Evolutionary conservation across 2,113 vertebrate genomes (phyloP).

Genomic region (Bucco capensis): DNA sequence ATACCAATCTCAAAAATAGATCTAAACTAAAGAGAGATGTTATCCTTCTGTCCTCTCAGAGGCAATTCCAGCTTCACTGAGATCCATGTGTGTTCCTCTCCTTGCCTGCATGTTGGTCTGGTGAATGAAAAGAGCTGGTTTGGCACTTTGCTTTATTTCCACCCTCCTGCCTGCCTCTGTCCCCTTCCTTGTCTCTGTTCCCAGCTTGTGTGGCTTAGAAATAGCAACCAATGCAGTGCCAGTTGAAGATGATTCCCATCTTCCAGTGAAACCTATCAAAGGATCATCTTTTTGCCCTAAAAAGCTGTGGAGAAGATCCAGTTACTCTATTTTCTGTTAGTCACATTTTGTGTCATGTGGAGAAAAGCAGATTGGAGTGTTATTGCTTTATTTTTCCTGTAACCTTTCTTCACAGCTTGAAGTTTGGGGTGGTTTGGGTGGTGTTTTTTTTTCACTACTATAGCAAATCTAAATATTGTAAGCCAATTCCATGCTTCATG

Average conservation of each 20-base stretch:
- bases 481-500: not conserved
- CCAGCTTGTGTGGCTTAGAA: not conserved
- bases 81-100: conserved; percentile 17
- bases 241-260: conserved; percentile 8
- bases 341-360: not conserved
- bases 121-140: not conserved
- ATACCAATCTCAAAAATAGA: too few species aligned
- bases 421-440: too few species aligned
- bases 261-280: conserved; percentile 33
- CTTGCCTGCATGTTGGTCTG: conserved; percentile 64
- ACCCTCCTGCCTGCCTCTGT: conserved; percentile 37
- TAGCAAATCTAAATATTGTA: not conserved
- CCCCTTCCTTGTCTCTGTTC: not conserved
- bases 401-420: not conserved
- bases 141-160: not conserved
- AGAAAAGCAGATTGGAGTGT: not conserved
- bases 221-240: not conserved
- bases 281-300: not conserved
- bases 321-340: not conserved
- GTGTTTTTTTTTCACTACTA: not conserved
- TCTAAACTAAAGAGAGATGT: not conserved
- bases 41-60: not conserved
- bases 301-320: not conserved
- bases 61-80: conserved; percentile 75
- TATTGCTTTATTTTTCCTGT: not conserved